These are phyloP conservation scores for Pseudopodoces humilis DNA, from an alignment of 2,113 vertebrate species.

Conservation along the genomic window DNA sequence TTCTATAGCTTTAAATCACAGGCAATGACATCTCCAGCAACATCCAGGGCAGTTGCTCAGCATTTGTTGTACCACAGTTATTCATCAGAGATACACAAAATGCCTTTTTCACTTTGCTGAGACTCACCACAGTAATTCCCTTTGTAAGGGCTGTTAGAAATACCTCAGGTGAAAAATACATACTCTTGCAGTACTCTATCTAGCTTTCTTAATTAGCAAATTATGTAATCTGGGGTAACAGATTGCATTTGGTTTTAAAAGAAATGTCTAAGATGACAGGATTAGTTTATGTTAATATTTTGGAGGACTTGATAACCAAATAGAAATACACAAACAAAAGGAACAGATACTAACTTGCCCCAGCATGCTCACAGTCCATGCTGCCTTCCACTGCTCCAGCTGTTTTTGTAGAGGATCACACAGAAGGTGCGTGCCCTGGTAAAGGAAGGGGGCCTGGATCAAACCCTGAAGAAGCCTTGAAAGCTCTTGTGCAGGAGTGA, in stretches of 20 bases:
- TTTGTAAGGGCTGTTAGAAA: background rate
- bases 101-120: background rate
- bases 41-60: background rate
- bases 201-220: background rate
- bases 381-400: background rate
- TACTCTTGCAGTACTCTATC: background rate
- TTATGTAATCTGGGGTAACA: background rate
- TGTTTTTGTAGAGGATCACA: accelerated
- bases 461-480: background rate
- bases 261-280: background rate
- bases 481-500: background rate
- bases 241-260: background rate
- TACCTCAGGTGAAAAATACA: background rate
- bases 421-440: background rate
- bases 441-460: background rate
- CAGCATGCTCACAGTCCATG: background rate
- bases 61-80: background rate
- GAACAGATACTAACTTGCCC: background rate
- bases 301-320: background rate
- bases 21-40: background rate
- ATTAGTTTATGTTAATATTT: background rate
- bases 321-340: background rate
- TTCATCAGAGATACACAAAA: background rate
- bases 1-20: background rate
- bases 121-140: background rate